phyloP scores from a whole-genome alignment of 1,140 invertebrate species.

The Amyelois transitella region DNA sequence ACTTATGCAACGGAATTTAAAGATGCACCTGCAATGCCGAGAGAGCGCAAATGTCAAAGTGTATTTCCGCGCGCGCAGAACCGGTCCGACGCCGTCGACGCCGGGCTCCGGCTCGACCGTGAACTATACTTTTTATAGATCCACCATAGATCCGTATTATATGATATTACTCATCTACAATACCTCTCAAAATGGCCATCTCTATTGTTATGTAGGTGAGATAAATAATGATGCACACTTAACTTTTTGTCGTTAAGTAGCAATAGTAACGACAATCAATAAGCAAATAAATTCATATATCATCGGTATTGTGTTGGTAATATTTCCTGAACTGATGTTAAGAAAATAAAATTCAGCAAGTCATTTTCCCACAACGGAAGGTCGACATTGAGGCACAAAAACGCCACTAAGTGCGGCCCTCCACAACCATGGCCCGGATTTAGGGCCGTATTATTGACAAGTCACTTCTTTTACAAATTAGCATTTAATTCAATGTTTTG shows the following conservation, averaged over 20 bases:
- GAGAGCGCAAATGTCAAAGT: slow-evolving; percentile 51
- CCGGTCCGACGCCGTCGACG: not conserved
- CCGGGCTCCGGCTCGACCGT: slow-evolving; percentile 28
- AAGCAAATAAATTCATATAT: slow-evolving; percentile 4
- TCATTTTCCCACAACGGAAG: slow-evolving; percentile 56
- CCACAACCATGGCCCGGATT: slow-evolving; percentile 8
- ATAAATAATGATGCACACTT: slow-evolving; percentile 1
- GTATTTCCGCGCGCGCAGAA: slow-evolving; percentile 43
- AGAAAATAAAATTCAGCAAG: slow-evolving; percentile 35
- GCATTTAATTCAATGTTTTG: not conserved
- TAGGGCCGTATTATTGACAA: not conserved
- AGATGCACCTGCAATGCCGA: slow-evolving; percentile 47
- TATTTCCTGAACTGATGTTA: slow-evolving; percentile 12
- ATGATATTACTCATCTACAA: slow-evolving; percentile 39
- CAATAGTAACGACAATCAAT: not conserved
- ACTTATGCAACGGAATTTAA: slow-evolving; percentile 33
- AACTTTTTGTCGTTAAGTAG: not conserved
- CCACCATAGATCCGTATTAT: slow-evolving; percentile 48
- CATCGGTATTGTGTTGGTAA: slow-evolving; percentile 7
- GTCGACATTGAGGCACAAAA: slow-evolving; percentile 29
- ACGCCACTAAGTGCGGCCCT: slow-evolving; percentile 16
- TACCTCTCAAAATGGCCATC: slow-evolving; percentile 37
- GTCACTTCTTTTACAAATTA: not conserved
- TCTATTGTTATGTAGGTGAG: slow-evolving; percentile 22
- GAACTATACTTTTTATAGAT: slow-evolving; percentile 63